Base-by-base conservation (phyloP, 1,140 invertebrate species). In the Portunus trituberculatus region DNA sequence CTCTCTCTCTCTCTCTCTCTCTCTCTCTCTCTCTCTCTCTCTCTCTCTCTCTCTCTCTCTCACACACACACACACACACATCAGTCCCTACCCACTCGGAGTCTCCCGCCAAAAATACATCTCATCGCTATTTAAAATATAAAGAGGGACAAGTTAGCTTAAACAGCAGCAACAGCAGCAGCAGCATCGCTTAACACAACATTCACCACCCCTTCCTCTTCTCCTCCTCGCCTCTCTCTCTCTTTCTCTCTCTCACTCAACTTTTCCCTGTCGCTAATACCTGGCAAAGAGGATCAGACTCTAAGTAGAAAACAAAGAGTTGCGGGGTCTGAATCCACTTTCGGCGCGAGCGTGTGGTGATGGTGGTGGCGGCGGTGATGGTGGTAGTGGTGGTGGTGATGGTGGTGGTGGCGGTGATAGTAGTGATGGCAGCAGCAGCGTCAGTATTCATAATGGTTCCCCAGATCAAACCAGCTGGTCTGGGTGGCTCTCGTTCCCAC, bases 401-500 rank as follows among this genome's bases (percentile, higher is more conserved):
- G 52, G 8, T 59, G 52, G 20, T 10, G 8, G 52, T 10, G 8
- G 52, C 20, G 8, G 52, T 10, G 8, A 10, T 10, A 20, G 10
- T 10, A 20, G 52, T 1, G 8, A 6, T 6, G 6, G 39, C 39
- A 39, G 39, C 39, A 46, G 87, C 87, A 46, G 87, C 87, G 31
- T 91, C 28, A 39, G 89, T 28, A 52, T 91, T 91, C 90, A 91
- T 91, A 91, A 91, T 91, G 46, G 90, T 46, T 91, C 8, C 52
- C 90, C 52, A 76, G 90, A 91, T 91, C 90, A 76, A 39, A 10
- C 90, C 90, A 91, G 52, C 52, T 91, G 90, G 90, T 32, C 8
- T 28, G n/a, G 45, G 32, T 29, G 90, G 28, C 16, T 76, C 7
- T 48, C 25, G 39, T 86, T 93, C 92, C n/a, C 92, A 84, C 92